Evolutionary conservation across 92 coral and sea anemone genomes (phyloP).

Genomic region (Ricordea florida): DNA sequence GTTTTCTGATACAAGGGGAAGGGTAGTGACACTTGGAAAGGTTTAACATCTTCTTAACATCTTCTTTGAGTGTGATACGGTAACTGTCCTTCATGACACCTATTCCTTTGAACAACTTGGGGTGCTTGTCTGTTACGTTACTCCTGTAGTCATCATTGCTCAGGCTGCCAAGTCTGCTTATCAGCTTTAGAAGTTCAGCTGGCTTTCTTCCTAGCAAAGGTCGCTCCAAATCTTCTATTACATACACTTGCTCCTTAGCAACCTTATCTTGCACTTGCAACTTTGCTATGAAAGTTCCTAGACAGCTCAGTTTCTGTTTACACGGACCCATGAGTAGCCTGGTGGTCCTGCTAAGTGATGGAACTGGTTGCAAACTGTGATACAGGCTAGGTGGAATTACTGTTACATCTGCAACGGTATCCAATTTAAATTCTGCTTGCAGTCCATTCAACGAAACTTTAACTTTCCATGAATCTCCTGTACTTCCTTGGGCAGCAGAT

Average conservation of each 20-base stretch:
- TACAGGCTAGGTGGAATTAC: conserved; percentile 41
- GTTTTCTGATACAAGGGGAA: conserved; percentile 30
- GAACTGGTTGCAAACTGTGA: background rate
- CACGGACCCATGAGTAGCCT: conserved; percentile 50
- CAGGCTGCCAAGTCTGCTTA: conserved; percentile 7
- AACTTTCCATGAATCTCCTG: conserved; percentile 29
- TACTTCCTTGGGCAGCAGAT: background rate
- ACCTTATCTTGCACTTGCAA: background rate
- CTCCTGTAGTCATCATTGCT: background rate
- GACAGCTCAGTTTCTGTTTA: conserved; percentile 28
- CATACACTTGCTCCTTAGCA: background rate
- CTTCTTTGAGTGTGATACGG: conserved; percentile 7
- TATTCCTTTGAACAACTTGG: conserved; percentile 21
- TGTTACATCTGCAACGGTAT: conserved; percentile 57
- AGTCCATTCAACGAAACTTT: background rate
- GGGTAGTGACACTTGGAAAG: conserved; percentile 2
- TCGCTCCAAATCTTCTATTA: background rate
- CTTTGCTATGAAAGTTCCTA: conserved; percentile 10
- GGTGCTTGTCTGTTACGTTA: background rate
- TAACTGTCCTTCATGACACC: conserved; percentile 16
- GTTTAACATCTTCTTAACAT: conserved; percentile 9
- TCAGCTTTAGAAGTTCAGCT: conserved; percentile 8
- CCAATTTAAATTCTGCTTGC: conserved; percentile 33
- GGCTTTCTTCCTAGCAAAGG: conserved; percentile 21
- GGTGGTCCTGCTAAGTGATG: conserved; percentile 11